A percentile compares a stretch with the other conserved stretches of the same genome.
phyloP scores from a whole-genome alignment of 37 sponge, comb jelly and placozoan species.

The Ephydatia muelleri region DNA sequence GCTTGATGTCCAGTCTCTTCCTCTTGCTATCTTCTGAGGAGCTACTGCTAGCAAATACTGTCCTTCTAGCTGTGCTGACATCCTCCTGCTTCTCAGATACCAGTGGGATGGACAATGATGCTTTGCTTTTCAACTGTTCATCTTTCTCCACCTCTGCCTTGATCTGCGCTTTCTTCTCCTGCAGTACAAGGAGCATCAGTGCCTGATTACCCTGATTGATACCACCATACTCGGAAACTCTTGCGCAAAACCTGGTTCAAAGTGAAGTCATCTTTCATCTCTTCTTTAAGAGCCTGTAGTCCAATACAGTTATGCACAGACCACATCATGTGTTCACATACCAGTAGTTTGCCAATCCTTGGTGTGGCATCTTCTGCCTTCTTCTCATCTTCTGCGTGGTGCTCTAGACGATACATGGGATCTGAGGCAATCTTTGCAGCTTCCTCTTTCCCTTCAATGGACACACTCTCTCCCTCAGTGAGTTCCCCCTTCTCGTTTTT shows the following conservation, averaged over 20 bases:
- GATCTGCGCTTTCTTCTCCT: constrained; percentile 66
- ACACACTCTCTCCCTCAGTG: constrained; percentile 78
- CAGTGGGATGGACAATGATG: constrained; percentile 60
- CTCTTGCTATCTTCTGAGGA: constrained; percentile 26
- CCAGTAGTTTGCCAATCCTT: constrained; percentile 69
- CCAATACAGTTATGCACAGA: background rate
- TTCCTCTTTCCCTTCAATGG: constrained; percentile 65
- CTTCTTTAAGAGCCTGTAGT: constrained; percentile 72
- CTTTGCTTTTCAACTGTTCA: constrained; percentile 39
- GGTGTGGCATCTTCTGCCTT: constrained; percentile 87
- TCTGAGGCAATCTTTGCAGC: constrained; percentile 72
- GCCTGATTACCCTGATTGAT: constrained; percentile 54
- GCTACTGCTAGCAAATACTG: constrained; percentile 12
- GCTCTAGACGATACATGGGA: constrained; percentile 96
- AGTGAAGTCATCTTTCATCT: constrained; percentile 79
- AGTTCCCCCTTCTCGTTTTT: constrained; percentile 85
- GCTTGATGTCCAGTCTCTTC: constrained; percentile 40
- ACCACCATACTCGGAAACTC: constrained; percentile 78
- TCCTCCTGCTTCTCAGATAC: constrained; percentile 68
- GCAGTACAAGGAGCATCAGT: background rate
- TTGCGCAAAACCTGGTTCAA: constrained; percentile 83
- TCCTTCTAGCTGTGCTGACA: constrained; percentile 52
- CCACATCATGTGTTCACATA: constrained; percentile 12
- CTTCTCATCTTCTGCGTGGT: constrained; percentile 79
- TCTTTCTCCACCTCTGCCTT: constrained; percentile 56